Conservation (phyloP, 2,797 vertebrate genomes). For the Nyctalus aviator region DNA sequence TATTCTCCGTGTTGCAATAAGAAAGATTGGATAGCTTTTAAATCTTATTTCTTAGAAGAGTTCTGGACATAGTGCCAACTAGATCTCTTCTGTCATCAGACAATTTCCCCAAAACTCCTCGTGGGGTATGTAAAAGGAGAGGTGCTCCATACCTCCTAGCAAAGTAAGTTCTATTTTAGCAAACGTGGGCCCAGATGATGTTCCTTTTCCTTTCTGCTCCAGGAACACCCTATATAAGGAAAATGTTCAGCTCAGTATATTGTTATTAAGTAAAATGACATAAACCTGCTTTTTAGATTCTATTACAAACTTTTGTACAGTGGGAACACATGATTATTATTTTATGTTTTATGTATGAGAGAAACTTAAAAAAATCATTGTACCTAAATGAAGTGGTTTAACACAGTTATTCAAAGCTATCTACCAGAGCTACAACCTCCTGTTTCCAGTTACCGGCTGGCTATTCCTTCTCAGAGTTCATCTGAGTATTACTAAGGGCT, state of each 20-base stretch:
- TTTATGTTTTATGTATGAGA: slow-evolving; percentile 50
- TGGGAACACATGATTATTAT: neutral
- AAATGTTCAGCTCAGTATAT: slow-evolving; percentile 10
- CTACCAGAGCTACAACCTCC: neutral
- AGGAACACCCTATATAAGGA: neutral
- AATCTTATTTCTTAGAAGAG: neutral
- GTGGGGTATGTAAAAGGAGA: neutral
- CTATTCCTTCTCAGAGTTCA: neutral
- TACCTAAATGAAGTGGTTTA: slow-evolving; percentile 68
- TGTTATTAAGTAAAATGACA: neutral
- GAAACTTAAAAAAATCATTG: slow-evolving; percentile 24
- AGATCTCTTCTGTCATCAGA: neutral
- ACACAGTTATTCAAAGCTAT: slow-evolving; percentile 49
- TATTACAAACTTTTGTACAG: neutral
- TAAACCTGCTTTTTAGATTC: too few relatives aligned
- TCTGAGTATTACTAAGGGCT: slow-evolving; percentile 37
- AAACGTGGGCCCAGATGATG: neutral
- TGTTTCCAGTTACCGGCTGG: neutral
- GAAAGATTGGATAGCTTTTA: neutral
- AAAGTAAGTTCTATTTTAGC: slow-evolving; percentile 44
- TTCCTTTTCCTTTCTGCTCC: slow-evolving; percentile 9
- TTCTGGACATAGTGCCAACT: neutral
- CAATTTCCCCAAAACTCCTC: neutral
- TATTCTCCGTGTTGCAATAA: neutral
- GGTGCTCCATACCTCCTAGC: neutral